phyloP scores from a whole-genome alignment of 2,113 vertebrate species.

The Toxotes jaculatrix region DNA sequence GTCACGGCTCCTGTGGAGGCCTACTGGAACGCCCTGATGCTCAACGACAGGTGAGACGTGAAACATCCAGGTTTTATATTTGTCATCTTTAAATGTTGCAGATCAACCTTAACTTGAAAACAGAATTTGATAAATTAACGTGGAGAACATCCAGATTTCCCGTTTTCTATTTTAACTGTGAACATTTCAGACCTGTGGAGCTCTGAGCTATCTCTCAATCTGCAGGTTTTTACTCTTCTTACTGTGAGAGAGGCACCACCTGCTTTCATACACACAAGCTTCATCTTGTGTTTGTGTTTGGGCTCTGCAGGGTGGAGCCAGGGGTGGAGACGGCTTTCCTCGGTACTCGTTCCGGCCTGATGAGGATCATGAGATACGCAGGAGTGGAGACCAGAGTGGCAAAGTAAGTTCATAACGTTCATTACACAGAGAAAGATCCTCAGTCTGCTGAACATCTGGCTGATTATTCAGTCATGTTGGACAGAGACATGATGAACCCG shows the following conservation, averaged over 20 bases:
- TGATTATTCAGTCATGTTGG: too few relatives aligned
- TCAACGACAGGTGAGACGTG: slow-evolving; percentile 80
- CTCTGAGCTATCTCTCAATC: too few relatives aligned
- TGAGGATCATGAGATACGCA: slow-evolving; percentile 87
- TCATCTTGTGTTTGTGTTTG: background rate
- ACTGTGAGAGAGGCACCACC: too few relatives aligned
- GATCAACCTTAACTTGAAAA: too few relatives aligned
- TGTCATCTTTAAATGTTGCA: too few relatives aligned
- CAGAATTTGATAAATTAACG: too few relatives aligned
- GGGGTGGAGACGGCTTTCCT: slow-evolving; percentile 91
- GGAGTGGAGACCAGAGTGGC: slow-evolving; percentile 89
- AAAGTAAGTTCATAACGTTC: slow-evolving; percentile 83
- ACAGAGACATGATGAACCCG: too few relatives aligned
- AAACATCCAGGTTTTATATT: background rate
- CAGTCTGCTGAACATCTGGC: too few relatives aligned
- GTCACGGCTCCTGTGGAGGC: slow-evolving; percentile 96
- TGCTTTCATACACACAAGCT: too few relatives aligned
- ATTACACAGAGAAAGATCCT: background rate
- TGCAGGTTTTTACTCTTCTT: too few relatives aligned
- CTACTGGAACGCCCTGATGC: slow-evolving; percentile 93
- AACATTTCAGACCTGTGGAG: background rate
- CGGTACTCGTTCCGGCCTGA: slow-evolving; percentile 92
- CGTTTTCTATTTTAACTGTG: too few relatives aligned
- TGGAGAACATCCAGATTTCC: too few relatives aligned
- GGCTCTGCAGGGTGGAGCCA: slow-evolving; percentile 75